These are phyloP conservation scores for Dipodomys ordii DNA, from an alignment of 2,113 vertebrate genomes.

Conservation along the genomic window DNA sequence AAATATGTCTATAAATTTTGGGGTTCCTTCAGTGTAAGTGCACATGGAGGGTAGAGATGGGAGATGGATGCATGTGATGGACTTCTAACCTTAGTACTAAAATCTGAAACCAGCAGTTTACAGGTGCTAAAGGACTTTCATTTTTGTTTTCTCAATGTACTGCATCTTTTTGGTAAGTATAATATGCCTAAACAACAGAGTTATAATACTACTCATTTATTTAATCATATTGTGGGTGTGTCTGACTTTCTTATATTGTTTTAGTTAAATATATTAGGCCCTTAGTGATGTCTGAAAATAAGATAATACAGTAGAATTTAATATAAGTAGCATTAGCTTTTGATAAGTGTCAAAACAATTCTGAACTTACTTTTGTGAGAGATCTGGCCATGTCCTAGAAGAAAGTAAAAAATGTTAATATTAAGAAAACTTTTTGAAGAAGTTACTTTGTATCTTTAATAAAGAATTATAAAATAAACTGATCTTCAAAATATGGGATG, in stretches of 20 bases:
- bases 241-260: not conserved
- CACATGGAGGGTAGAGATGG: not conserved
- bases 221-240: not conserved
- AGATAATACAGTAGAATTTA: slow-evolving; percentile 12
- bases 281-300: slow-evolving; percentile 26
- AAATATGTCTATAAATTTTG: not conserved
- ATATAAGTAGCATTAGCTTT: slow-evolving; percentile 35
- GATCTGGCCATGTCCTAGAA: slow-evolving; percentile 93
- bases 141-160: slow-evolving; percentile 16
- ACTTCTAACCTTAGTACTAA: not conserved
- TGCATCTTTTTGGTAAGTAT: not conserved
- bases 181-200: not conserved
- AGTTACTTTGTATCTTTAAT: not conserved
- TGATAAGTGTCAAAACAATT: slow-evolving; percentile 61
- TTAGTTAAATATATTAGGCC: slow-evolving; percentile 34
- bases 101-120: slow-evolving; percentile 41
- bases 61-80: not conserved
- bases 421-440: slow-evolving; percentile 1
- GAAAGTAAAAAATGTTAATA: slow-evolving; percentile 42
- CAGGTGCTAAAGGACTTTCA: not conserved
- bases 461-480: slow-evolving; percentile 23
- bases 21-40: not conserved
- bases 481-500: slow-evolving; percentile 40
- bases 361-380: slow-evolving; percentile 96
- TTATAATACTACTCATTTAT: slow-evolving; percentile 8